Base-by-base conservation (phyloP, 1,140 invertebrate genomes). In the Saxidomus purpurata region DNA sequence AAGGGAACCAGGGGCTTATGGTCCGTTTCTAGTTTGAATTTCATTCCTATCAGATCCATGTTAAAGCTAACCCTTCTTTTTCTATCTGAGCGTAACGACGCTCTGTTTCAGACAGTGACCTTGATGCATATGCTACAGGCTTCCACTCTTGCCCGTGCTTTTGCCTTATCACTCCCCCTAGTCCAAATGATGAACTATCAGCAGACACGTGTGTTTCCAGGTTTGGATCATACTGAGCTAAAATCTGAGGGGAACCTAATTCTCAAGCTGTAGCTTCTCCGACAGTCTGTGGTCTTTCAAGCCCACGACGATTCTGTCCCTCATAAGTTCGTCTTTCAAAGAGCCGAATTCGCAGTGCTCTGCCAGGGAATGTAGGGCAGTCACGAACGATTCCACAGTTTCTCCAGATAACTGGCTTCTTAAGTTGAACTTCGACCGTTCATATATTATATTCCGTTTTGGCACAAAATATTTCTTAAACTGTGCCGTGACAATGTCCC, bases 1-100 rank as follows among this genome's bases (percentile, higher is more conserved):
- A 83, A 25, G n/a, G 59, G 34, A n/a, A 83, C 59, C 63, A 71
- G 43, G 22, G 59, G 61, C 25, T 83, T 83, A 28, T 69, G 81
- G 61, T 67, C 81, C 1, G 36, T 69, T 49, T 83, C 81, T 28
- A 83, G 59, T 19, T n/a, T 31, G n/a, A 83, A 67, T 13, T 71
- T 17, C 25, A 19, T 69, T 28, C 81, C 81, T 47, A 43, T 83
- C 31, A 67, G n/a, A 34, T 67, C 25, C 11, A n/a, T 43, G 17
- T 43, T 25, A n/a, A 83, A 69, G 43, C 67, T 25, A 85, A 28
- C 28, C 31, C 63, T 4, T 74, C 67, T 74, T 85, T 84, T 55
- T 74, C 83, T 36, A 74, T 52, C 3, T 85, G 43, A 22, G 63
- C 83, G 38, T 85, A 55, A 6, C 31, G 49, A 15, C 28, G 47